Evolutionary conservation across 2,113 vertebrate species (phyloP), one percentile per base, ranked within the genome.

Genomic region (Hystrix cristata): DNA sequence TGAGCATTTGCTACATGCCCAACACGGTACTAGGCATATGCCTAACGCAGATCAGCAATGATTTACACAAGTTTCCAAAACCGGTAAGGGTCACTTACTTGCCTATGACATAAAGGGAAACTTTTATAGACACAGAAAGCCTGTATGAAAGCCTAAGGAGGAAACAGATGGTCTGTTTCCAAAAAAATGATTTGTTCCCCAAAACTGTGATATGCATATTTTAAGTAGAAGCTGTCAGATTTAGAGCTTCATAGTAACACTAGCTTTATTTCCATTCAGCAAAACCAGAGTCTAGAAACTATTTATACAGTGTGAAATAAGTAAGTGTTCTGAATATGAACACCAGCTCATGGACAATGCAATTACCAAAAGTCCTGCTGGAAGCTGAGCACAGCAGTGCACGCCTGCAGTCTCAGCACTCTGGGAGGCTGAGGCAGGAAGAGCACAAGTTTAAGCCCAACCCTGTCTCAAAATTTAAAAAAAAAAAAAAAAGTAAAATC

Each of bases 101-200:
- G 82, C 60, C 85, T 43, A 5, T 9, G 53, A 92, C 31, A 81
- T 8, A 29, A 87, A 76, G 27, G 5, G 59, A 90, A 34, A 62
- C 59, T 21, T 83, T 83, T 16, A 15, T 19, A 38, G 60, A 76
- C 7, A 67, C 7, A 55, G 18, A 78, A 74, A 89, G 65, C 27
- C 92, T 23, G 18, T 48, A 82, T 23, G 23, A 19, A 81, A 74
- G 65, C 7, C 29, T 87, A 60, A 72, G 23, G 15, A 94, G 59
- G 43, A 87, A 87, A 78, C 12, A 83, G 12, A 46, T 64, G 55
- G 18, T 4, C 1, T 6, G 16, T 34, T 86, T 81, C 74, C 72
- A 89, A 72, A 78, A 87, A 86, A 95, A 90, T 46, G 9, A 69
- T 27, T 0, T 38, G 64, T 81, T 59, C 72, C 87, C 7, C 34